These are phyloP conservation scores for Anoplolepis gracilipes DNA, from an alignment of 1,140 invertebrate species.

Conservation along the genomic window DNA sequence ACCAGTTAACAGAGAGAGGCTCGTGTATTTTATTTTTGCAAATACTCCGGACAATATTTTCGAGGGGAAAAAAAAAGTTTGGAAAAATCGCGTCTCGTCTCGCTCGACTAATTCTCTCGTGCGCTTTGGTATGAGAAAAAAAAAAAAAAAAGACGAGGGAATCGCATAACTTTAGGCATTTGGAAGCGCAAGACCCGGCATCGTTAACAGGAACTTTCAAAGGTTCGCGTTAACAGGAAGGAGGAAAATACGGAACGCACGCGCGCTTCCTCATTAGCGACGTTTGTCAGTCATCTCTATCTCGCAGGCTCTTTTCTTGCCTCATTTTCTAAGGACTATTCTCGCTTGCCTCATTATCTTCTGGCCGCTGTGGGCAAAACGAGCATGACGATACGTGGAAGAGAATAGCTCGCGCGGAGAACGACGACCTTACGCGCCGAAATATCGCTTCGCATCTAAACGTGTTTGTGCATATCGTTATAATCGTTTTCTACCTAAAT, in stretches of 20 bases:
- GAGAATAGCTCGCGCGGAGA: slow-evolving; percentile 57
- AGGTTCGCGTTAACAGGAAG: slow-evolving; percentile 51
- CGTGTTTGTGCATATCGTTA: background rate
- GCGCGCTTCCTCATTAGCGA: slow-evolving; percentile 76
- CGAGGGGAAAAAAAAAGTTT: background rate
- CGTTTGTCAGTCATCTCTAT: slow-evolving; percentile 78
- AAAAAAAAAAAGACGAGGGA: background rate
- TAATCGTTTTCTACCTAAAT: background rate
- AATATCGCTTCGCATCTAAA: slow-evolving; percentile 34
- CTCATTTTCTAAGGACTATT: slow-evolving; percentile 77
- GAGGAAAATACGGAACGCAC: slow-evolving; percentile 33
- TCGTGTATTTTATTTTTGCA: background rate
- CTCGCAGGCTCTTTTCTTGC: slow-evolving; percentile 36
- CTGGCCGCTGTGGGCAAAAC: slow-evolving; percentile 54
- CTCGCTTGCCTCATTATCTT: slow-evolving; percentile 76
- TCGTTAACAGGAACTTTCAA: slow-evolving; percentile 71
- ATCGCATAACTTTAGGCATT: background rate
- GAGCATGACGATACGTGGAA: slow-evolving; percentile 32
- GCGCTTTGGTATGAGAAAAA: background rate
- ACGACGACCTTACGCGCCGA: slow-evolving; percentile 57
- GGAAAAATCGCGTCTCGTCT: background rate
- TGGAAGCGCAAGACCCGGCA: slow-evolving; percentile 13
- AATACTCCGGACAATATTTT: slow-evolving; percentile 5
- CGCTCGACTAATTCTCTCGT: slow-evolving; percentile 5
- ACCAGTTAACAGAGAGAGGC: background rate